Base-by-base conservation (phyloP, 2,888 invertebrate genomes). In the Oasisia sp. region DNA sequence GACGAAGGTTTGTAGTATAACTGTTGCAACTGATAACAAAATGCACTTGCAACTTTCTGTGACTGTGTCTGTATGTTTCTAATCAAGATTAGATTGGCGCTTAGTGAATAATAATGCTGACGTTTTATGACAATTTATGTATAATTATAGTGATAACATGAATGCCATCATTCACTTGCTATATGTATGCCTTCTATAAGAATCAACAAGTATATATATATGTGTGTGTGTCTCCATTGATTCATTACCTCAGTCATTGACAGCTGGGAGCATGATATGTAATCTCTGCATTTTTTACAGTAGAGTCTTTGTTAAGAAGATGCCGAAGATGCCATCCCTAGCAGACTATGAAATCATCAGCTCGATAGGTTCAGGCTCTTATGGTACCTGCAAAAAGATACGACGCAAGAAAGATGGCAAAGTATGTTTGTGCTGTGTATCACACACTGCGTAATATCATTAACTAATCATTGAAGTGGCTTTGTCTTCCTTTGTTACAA, bases 341-440 rank as follows among this genome's bases (percentile, higher is more conserved):
- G 95, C 96, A 94, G 97, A 97, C 94, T 97, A 97, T 95, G 97
- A 97, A 95, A 97, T 97, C 32, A 94, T 97, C 89, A 96, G 97
- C 58, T 97, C 97, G 2, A 97, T 97, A 95, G 97, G 97, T 7
- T 97, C 97, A 92, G 97, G 97, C 7, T 97, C 97, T 19, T 97
- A 97, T 95, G 97, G 97, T 91, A 97, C 97, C 38, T 97, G 97
- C 94, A 97, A 97, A 94, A 97, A 97, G 96, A 97, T 97, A 9
- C 96, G 96, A 93, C 96, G 97, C 93, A 97, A 97, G 95, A 95
- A 95, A 93, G 97, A 97, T 92, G 97, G 97, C 19, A 96, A 97
- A 94, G 38, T 38, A 38, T 38, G 95, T 97, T 94, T n/a, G 74
- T 74, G n/a, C 38, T 38, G 74, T 27, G 19, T 74, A 50, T 50